These are phyloP conservation scores for Origma solitaria DNA, from an alignment of 2,113 vertebrate genomes.

Conservation along the genomic window DNA sequence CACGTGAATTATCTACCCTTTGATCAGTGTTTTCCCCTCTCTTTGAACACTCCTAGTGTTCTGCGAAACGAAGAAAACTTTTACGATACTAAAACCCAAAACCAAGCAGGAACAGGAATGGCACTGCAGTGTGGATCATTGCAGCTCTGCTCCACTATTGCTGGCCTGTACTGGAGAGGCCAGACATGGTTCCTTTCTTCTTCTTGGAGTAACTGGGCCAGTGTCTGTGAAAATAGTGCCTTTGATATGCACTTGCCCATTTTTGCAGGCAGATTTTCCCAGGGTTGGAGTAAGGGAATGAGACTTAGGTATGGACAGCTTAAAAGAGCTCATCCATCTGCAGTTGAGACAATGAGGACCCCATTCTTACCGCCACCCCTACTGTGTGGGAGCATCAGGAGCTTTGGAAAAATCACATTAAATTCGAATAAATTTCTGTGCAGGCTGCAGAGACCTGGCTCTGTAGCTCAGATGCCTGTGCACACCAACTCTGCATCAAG, in stretches of 20 bases:
- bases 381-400: not conserved
- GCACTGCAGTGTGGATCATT: not conserved
- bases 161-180: not conserved
- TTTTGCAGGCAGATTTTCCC: not conserved
- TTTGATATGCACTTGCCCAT: not conserved
- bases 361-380: not conserved
- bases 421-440: not conserved
- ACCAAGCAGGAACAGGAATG: not conserved
- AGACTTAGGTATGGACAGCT: not conserved
- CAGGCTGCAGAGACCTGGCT: not conserved
- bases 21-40: constrained; percentile 39
- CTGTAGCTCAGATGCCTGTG: not conserved
- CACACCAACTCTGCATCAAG: not conserved
- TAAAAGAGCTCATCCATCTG: not conserved
- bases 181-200: not conserved
- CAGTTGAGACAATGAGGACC: not conserved
- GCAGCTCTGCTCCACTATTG: not conserved
- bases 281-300: not conserved
- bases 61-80: not conserved
- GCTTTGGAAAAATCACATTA: not conserved
- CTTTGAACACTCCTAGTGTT: not conserved
- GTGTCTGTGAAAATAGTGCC: not conserved
- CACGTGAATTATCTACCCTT: not conserved
- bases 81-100: not conserved
- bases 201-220: not conserved